Evolutionary conservation across 2,797 vertebrate species (phyloP), one percentile per base, ranked within the genome.

Genomic region (Pitangus sulphuratus): DNA sequence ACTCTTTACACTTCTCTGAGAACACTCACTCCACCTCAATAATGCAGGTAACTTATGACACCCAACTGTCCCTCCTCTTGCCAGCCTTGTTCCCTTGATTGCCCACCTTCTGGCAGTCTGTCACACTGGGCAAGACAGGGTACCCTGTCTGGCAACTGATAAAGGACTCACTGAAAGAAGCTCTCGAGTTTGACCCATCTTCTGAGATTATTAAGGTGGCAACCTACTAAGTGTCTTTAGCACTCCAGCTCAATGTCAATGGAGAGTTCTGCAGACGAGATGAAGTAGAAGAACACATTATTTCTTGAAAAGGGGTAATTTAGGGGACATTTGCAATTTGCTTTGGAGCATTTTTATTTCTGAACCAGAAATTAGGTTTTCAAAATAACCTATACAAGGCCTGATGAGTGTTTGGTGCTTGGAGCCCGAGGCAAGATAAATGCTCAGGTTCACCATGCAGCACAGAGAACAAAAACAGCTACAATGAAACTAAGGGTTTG

Each of bases 381-480:
- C 25, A 53, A 28, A 64, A 25, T 3, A 68, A 50, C 3, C 3
- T 1, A 2, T 9, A 6, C 0, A 2, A 48, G 6, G 51, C 33
- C 7, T 19, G 26, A 60, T 31, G 48, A 45, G 10, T 12, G 4
- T 44, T n/a, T 51, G 21, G 50, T 13, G 15, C n/a, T 66, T 58
- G 26, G 33, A 79, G 30, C 20, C 25, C 0, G 4, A 78, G 20
- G 30, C 5, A n/a, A 71, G 37, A 30, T 31, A 30, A 65, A 25
- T 26, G 9, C 14, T 53, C 7, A 20, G 0, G 1, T 15, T 77
- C n/a, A 39, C 51, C 33, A 4, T 1, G 18, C 47, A 83, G 39
- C 28, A 33, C 0, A 6, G 45, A 44, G 18, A 37, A 31, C 28
- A 37, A 8, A 3, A 56, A 11, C 26, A 16, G 31, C 15, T 15